Evolutionary conservation across 1,140 invertebrate species (phyloP).

Genomic region (Ruditapes philippinarum): DNA sequence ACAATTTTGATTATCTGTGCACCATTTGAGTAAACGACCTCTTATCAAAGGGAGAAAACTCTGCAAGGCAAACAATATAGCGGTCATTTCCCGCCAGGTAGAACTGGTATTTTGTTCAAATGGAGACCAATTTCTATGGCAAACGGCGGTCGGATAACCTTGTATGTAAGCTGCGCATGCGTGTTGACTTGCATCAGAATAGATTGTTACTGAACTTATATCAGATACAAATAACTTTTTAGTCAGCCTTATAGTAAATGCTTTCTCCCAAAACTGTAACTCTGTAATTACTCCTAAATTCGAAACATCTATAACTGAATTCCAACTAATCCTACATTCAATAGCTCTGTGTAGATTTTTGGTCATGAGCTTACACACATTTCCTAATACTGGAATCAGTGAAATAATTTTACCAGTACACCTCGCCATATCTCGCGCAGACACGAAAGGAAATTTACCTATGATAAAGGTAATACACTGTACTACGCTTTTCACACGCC

Average conservation of each 20-base stretch:
- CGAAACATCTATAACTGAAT: background rate
- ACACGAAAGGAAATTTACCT: no score
- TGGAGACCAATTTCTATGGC: conserved; percentile 4
- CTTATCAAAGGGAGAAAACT: background rate
- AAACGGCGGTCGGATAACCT: background rate
- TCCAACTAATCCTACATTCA: background rate
- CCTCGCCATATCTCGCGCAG: no score
- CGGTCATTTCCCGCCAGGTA: background rate
- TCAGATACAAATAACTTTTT: no score
- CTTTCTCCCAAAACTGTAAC: no score
- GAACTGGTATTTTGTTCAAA: background rate
- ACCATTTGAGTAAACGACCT: background rate
- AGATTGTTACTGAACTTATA: background rate
- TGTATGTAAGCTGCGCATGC: conserved; percentile 21
- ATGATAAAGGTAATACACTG: no score
- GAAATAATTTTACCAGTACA: conserved; percentile 9
- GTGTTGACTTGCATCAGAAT: background rate
- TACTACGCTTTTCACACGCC: no score
- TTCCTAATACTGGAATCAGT: background rate
- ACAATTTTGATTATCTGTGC: background rate
- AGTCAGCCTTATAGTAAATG: background rate
- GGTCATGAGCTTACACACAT: conserved; percentile 7
- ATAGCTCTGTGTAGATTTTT: background rate
- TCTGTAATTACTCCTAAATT: background rate
- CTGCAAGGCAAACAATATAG: background rate